A percentile compares a stretch with the other conserved stretches of the same genome.
These are phyloP conservation scores for Champsocephalus esox DNA, from an alignment of 2,797 vertebrate species.

Conservation along the genomic window DNA sequence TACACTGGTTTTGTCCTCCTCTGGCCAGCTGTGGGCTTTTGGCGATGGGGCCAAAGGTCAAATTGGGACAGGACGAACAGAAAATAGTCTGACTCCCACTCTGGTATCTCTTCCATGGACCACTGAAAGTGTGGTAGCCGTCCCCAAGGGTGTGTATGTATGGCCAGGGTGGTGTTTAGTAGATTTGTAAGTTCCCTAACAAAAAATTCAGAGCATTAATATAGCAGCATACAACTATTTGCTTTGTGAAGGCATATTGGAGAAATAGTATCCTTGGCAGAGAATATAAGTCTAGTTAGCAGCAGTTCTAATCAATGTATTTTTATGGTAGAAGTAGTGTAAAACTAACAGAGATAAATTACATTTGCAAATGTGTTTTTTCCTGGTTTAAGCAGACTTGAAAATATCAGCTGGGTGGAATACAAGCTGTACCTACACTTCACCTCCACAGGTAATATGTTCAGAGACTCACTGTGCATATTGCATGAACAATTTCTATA, in stretches of 20 bases:
- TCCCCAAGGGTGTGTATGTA: conserved; percentile 51
- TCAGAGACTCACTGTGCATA: neutral
- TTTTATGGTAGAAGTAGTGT: neutral
- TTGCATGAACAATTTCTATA: too few relatives aligned
- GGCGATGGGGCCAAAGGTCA: conserved; percentile 84
- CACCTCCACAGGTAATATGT: conserved; percentile 63
- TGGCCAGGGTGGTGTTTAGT: neutral
- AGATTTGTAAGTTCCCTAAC: too few relatives aligned
- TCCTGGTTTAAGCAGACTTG: conserved; percentile 64
- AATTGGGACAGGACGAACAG: conserved; percentile 66
- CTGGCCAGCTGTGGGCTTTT: conserved; percentile 87
- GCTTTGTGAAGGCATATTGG: too few relatives aligned
- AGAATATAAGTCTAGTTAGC: too few relatives aligned
- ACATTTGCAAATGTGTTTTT: conserved; percentile 1
- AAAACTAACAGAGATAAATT: neutral
- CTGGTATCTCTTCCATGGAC: conserved; percentile 74
- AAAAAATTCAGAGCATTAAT: too few relatives aligned
- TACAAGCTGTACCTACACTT: conserved; percentile 71
- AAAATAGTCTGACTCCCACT: conserved; percentile 77
- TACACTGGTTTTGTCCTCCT: conserved; percentile 86
- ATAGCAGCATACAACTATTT: too few relatives aligned
- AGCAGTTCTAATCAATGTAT: too few relatives aligned
- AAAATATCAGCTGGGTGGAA: conserved; percentile 81
- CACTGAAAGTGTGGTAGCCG: conserved; percentile 15
- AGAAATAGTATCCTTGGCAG: too few relatives aligned